A percentile compares a stretch with the other conserved stretches of the same genome.
Conservation (phyloP, 2,888 invertebrate species). For the Cecidostiba fungosa region DNA sequence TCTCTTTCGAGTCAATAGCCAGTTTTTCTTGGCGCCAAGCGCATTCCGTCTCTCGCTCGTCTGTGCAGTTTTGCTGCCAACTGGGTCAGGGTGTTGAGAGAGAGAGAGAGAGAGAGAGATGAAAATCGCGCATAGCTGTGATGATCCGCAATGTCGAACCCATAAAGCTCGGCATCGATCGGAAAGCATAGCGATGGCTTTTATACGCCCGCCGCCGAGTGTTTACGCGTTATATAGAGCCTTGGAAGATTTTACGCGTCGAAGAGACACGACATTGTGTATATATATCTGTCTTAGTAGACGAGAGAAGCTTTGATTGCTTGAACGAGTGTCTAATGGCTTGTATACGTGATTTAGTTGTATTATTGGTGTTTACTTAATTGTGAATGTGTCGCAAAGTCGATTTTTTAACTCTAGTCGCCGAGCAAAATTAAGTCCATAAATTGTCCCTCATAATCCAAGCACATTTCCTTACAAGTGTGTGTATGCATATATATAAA, state of each 20-base stretch:
- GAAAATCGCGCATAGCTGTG: neutral
- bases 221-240: neutral
- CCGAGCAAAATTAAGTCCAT: neutral
- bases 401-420: too few species aligned
- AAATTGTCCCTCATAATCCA: constrained; percentile 4
- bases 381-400: too few species aligned
- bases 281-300: too few species aligned
- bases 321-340: too few species aligned
- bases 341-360: too few species aligned
- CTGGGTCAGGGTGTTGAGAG: constrained; percentile 67
- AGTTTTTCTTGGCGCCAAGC: constrained; percentile 57
- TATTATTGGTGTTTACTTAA: too few species aligned
- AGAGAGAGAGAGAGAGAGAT: neutral
- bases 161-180: constrained; percentile 10
- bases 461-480: neutral
- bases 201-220: neutral
- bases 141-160: constrained; percentile 27
- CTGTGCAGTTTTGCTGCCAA: constrained; percentile 64
- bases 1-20: constrained; percentile 31
- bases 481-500: neutral
- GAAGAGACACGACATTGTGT: neutral
- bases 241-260: constrained; percentile 7
- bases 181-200: neutral
- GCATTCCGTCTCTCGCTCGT: constrained; percentile 31
- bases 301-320: neutral